Evolutionary conservation across 1,140 invertebrate species (phyloP).

Genomic region (Contarinia nasturtii): DNA sequence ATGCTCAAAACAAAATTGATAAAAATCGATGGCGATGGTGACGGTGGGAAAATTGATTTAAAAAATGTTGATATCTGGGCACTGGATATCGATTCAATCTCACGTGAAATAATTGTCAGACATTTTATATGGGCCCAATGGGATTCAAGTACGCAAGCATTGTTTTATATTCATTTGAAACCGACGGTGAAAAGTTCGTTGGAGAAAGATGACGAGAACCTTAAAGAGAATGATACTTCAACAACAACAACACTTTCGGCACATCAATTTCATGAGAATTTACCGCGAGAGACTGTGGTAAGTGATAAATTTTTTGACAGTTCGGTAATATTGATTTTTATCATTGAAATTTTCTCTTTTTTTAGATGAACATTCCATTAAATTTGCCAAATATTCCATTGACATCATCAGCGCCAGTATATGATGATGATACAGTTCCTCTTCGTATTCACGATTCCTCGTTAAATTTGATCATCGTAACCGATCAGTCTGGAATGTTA

Average conservation of each 20-base stretch:
- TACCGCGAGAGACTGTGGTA: constrained; percentile 71
- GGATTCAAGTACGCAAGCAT: constrained; percentile 44
- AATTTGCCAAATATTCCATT: constrained; percentile 50
- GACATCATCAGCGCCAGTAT: constrained; percentile 33
- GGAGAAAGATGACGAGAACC: constrained; percentile 34
- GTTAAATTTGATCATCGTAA: constrained; percentile 56
- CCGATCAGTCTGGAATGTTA: constrained; percentile 46
- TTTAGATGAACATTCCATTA: constrained; percentile 62
- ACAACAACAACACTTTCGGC: constrained; percentile 51
- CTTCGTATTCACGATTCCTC: constrained; percentile 60
- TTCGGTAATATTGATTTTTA: not conserved
- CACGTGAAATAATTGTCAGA: constrained; percentile 42
- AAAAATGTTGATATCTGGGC: constrained; percentile 27
- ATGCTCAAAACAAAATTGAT: constrained; percentile 17
- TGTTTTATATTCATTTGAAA: constrained; percentile 62
- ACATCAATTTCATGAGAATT: constrained; percentile 63
- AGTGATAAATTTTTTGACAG: constrained; percentile 15
- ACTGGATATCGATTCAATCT: constrained; percentile 29
- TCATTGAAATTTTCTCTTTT: constrained; percentile 7
- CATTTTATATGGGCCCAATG: constrained; percentile 67
- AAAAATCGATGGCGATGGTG: constrained; percentile 15
- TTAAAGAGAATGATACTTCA: constrained; percentile 23
- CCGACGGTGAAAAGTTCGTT: constrained; percentile 41
- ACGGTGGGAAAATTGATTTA: constrained; percentile 21
- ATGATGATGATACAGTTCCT: constrained; percentile 60